Percentiles rank a stretch among this genome's conserved stretches.
phyloP scores from a whole-genome alignment of 2,113 vertebrate genomes.

The Chinchilla lanigera region DNA sequence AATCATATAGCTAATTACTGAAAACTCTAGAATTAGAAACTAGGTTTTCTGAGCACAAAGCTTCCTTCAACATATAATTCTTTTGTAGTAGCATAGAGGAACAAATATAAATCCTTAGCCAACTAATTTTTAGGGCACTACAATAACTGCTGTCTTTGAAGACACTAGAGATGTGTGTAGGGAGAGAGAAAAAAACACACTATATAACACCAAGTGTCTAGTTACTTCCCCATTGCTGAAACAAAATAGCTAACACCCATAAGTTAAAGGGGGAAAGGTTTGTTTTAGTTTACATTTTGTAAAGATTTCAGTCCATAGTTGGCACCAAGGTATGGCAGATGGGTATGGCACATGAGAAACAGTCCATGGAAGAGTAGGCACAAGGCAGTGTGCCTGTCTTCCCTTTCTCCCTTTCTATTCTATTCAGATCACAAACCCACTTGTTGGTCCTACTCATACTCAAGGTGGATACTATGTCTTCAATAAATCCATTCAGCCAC shows the following conservation, averaged over 20 bases:
- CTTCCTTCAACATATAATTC: not conserved
- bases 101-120: not conserved
- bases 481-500: not conserved
- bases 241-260: not conserved
- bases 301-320: not conserved
- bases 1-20: not conserved
- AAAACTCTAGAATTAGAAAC: not conserved
- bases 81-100: not conserved
- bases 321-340: not conserved
- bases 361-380: not conserved
- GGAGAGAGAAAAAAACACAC: not conserved
- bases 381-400: not conserved
- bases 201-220: not conserved
- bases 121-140: not conserved
- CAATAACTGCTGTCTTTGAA: not conserved
- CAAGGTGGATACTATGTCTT: not conserved
- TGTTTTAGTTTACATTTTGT: not conserved
- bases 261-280: not conserved
- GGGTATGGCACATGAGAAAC: not conserved
- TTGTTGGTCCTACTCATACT: not conserved
- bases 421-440: not conserved
- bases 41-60: not conserved
- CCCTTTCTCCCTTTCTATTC: not conserved
- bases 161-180: not conserved
- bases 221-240: not conserved